Evolutionary conservation across 2,113 vertebrate genomes (phyloP).

Genomic region (Rissa tridactyla): DNA sequence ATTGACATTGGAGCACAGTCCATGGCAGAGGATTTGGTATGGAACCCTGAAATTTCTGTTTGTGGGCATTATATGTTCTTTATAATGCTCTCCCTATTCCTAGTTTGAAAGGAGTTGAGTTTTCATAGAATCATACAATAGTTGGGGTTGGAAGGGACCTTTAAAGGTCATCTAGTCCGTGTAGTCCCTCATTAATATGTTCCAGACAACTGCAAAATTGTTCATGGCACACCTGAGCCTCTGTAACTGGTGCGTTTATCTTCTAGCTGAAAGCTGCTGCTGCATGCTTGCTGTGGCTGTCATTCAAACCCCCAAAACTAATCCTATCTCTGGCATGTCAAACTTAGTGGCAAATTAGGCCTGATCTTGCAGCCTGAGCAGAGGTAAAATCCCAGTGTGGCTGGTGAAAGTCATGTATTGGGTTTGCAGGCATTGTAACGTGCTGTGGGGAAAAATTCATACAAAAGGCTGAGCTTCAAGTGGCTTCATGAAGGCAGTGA

Average conservation of each 20-base stretch:
- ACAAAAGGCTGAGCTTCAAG: background rate
- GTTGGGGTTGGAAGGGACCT: background rate
- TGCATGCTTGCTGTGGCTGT: background rate
- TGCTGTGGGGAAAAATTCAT: background rate
- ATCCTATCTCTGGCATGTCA: background rate
- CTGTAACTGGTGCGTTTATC: background rate
- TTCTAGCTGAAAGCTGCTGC: background rate
- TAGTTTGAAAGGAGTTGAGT: background rate
- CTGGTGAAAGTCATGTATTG: background rate
- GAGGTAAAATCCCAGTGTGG: background rate
- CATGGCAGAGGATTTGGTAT: slow-evolving; percentile 98
- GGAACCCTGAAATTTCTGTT: slow-evolving; percentile 20
- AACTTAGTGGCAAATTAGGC: background rate
- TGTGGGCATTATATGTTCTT: background rate
- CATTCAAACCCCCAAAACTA: background rate
- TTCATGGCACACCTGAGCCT: background rate
- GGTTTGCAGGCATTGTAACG: background rate
- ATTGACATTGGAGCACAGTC: slow-evolving; percentile 95
- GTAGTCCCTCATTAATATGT: background rate
- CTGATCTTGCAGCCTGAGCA: background rate
- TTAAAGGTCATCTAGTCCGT: background rate
- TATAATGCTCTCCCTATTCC: background rate
- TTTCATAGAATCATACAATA: background rate
- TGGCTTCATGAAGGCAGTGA: background rate
- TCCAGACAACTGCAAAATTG: background rate